Percentiles rank a stretch among this genome's conserved stretches.
These are phyloP conservation scores for Schizothorax lantsangensis DNA, from an alignment of 2,797 vertebrate genomes.

Conservation along the genomic window DNA sequence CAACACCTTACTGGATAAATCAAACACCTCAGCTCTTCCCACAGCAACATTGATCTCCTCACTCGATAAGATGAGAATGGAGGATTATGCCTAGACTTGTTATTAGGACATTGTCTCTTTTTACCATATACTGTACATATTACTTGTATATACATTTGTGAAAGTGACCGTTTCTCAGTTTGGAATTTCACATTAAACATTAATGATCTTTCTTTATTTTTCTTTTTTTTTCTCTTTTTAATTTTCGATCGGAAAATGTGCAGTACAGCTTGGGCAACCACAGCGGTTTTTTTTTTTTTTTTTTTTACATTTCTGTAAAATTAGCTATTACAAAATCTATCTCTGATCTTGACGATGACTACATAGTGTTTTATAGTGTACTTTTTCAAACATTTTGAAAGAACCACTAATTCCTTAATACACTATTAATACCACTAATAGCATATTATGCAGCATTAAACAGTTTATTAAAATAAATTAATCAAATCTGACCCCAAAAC, in stretches of 20 bases:
- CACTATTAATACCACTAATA: too few species aligned
- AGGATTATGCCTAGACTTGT: constrained; percentile 59
- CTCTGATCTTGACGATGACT: neutral
- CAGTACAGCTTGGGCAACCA: neutral
- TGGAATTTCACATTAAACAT: neutral
- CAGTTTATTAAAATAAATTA: neutral
- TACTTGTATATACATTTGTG: neutral
- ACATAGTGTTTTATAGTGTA: neutral
- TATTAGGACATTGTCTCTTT: constrained; percentile 37
- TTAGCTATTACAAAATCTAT: neutral
- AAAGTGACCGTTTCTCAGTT: constrained; percentile 19
- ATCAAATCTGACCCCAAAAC: neutral
- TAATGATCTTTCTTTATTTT: neutral
- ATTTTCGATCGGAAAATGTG: neutral
- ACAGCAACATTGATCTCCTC: constrained; percentile 57
- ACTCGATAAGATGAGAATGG: constrained; percentile 55
- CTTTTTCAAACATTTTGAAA: neutral
- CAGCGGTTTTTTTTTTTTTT: neutral
- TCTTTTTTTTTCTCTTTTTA: neutral
- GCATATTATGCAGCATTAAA: neutral
- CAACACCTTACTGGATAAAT: constrained; percentile 55
- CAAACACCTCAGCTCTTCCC: constrained; percentile 60
- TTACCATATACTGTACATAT: neutral
- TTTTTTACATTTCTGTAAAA: neutral
- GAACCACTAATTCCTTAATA: neutral